Evolutionary conservation across 2,113 vertebrate genomes (phyloP).

Genomic region (Nothocercus nigrocapillus): DNA sequence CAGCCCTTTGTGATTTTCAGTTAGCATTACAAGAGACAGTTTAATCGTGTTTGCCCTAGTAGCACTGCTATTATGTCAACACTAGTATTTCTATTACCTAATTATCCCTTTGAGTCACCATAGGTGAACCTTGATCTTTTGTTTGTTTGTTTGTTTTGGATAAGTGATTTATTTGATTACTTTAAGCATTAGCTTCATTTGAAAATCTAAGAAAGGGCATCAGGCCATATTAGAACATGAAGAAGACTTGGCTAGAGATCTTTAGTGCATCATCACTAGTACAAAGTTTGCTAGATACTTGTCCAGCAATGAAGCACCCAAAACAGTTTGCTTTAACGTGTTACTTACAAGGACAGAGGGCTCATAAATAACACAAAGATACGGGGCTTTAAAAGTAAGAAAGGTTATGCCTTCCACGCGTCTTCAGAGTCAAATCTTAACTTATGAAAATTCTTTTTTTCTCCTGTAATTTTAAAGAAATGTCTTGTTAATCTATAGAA

Average conservation of each 20-base stretch:
- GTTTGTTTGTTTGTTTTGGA: not conserved
- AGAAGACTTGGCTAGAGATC: not conserved
- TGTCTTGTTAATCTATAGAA: not conserved
- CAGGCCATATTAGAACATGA: not conserved
- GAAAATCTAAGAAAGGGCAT: not conserved
- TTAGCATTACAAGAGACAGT: not conserved
- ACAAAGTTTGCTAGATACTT: slow-evolving; percentile 1
- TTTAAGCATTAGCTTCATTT: not conserved
- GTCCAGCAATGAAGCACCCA: not conserved
- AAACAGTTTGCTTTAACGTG: not conserved
- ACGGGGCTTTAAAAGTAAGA: not conserved
- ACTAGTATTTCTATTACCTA: not conserved
- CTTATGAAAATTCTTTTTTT: not conserved
- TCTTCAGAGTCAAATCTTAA: not conserved
- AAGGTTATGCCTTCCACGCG: not conserved
- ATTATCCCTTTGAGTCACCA: not conserved
- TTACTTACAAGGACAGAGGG: not conserved
- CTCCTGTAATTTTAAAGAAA: not conserved
- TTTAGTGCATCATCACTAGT: not conserved
- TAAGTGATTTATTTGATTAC: not conserved
- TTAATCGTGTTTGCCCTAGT: slow-evolving; percentile 10
- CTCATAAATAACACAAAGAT: slow-evolving; percentile 3
- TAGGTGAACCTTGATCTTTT: not conserved
- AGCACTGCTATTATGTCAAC: not conserved
- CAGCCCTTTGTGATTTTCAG: not conserved